These are phyloP conservation scores for Epinephelus awoara DNA, from an alignment of 2,797 vertebrate genomes.

Conservation along the genomic window DNA sequence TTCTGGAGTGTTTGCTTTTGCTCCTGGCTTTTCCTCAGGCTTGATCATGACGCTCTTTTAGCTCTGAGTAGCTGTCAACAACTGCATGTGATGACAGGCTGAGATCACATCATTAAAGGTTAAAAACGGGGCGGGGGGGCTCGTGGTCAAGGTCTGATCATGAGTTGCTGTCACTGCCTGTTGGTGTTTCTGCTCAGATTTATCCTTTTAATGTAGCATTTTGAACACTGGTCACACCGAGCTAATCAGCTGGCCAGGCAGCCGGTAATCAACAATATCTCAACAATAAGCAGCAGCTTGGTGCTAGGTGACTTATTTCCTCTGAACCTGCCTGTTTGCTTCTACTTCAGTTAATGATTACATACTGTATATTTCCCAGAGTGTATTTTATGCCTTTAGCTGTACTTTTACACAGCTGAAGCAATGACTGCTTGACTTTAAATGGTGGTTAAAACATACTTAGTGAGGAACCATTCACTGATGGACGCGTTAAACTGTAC, in stretches of 20 bases:
- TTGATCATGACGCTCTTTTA: background rate
- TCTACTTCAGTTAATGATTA: background rate
- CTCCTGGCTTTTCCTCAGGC: no score
- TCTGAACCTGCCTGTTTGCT: slow-evolving; percentile 1
- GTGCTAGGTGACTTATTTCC: background rate
- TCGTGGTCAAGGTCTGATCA: background rate
- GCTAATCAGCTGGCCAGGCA: background rate
- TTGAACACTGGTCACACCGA: background rate
- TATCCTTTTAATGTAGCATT: slow-evolving; percentile 4
- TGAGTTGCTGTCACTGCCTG: background rate
- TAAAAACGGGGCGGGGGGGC: background rate
- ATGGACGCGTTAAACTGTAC: background rate
- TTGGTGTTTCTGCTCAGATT: background rate
- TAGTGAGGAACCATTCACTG: background rate
- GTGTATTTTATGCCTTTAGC: background rate
- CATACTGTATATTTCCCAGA: slow-evolving; percentile 5
- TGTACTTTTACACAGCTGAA: background rate
- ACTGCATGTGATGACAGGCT: background rate
- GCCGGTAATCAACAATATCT: slow-evolving; percentile 3
- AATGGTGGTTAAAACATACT: background rate
- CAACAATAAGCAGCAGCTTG: slow-evolving; percentile 3
- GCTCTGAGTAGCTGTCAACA: background rate
- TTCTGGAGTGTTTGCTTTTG: slow-evolving; percentile 1
- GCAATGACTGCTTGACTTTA: background rate
- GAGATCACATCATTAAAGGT: background rate